Base-by-base conservation (phyloP, 1,140 invertebrate genomes). In the Panulirus ornatus region DNA sequence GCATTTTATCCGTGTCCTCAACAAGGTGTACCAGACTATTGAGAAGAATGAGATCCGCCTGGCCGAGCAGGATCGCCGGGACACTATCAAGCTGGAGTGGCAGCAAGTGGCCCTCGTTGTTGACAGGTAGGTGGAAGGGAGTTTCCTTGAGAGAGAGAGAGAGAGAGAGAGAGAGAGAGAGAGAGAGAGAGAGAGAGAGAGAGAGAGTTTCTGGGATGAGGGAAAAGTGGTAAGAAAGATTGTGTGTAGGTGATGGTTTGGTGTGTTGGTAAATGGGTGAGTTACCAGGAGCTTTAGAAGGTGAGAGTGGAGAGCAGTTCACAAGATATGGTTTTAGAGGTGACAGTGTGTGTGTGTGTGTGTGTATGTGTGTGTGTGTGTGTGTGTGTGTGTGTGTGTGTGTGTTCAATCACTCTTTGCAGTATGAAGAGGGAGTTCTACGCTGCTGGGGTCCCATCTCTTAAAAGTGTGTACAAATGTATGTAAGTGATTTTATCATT, bases 51-150 rank as follows among this genome's bases (percentile, higher is more conserved):
- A 95, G 90, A 93, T 94, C 91, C 92, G 95, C 44, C 91, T 95
- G 38, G 94, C 94, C 6, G 95, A 96, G 84, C 95, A 95, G 91
- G 95, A 96, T 91, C 92, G 94, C 42, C 92, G 94, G 78, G 95
- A 96, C 90, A 93, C 93, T 63, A 94, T 95, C 84, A 94, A 94
- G 88, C 92, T 94, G 44, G 95, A 96, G 91, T 96, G 95, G 95
- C 95, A 96, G 92, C 95, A 95, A 92, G 94, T 95, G 44, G 95
- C 95, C 1, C 93, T 95, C 22, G 94, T 96, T 6, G 93, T 96
- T 6, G 95, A 96, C 92, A 93, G 95, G 86, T 93, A 38, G 38
- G 78, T 30, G 58, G 30, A n/a, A n/a, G 30, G 58, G n/a, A 30
- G 58, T 22, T 22, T 19, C 11, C 6, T 2, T 78, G 40, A 38